Evolutionary conservation across 2,888 invertebrate species (phyloP), one percentile per base, ranked within the genome.

Genomic region (Lymantria monacha): DNA sequence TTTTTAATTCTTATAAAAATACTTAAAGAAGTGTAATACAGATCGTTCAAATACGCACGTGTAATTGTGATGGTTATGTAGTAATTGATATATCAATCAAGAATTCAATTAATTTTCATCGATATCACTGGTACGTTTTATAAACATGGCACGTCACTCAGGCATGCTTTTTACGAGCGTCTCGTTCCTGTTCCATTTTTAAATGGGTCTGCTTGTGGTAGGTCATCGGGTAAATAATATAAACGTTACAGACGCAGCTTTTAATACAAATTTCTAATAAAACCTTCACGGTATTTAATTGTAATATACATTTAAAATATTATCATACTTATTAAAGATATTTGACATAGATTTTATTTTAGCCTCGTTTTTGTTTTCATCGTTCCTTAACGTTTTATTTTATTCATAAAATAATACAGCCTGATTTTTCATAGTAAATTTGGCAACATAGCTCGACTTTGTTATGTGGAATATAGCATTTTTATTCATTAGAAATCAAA

Each of bases 151-250:
- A 67, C 87, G 68, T 78, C 85, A 79, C 84, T 87, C 63, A 63
- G 58, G 64, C 70, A 73, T 76, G 71, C 68, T 50, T 82, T 90
- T 90, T 88, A 91, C 86, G 88, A 89, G 54, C 85, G 84, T 84
- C 83, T 83, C 83, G 79, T 76, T 75, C 75, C 79, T 79, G 85
- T 85, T 86, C 84, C 88, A 86, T 86, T 88, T 89, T 85, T 76
- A 87, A 87, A 86, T 84, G 78, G 83, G 80, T 83, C 75, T 76
- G 71, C 75, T 87, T 89, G 85, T 81, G 87, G 87, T 87, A 90
- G 88, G 88, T 88, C 87, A 80, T 72, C 72, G 74, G 71, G 74
- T 79, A 75, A 78, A 72, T 67, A 78, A 72, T 67, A 66, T 61
- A 58, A 57, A 59, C 54, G 60, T 57, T 40, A 30, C 13, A 14